Percentiles rank a stretch among this genome's conserved stretches.
Evolutionary conservation across 1,140 invertebrate species (phyloP).

Genomic region (Colletes gigas): DNA sequence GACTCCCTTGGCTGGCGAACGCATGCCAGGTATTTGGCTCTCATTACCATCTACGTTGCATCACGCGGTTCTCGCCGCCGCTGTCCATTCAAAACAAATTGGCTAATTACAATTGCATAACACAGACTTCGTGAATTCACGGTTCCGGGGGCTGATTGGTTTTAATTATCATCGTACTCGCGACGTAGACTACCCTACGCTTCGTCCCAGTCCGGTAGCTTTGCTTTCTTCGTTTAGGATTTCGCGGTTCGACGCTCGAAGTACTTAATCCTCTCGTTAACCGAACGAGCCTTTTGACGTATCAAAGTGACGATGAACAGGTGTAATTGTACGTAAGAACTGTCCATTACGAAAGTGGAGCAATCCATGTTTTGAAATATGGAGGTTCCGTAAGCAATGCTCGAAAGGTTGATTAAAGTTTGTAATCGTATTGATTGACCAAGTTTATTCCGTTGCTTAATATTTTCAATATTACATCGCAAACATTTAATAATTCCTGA

Average conservation of each 20-base stretch:
- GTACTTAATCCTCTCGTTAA: background rate
- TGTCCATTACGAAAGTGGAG: too few relatives aligned
- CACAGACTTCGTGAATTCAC: background rate
- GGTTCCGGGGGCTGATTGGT: background rate
- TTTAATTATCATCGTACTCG: background rate
- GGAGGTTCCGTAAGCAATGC: too few relatives aligned
- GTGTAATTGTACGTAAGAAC: too few relatives aligned
- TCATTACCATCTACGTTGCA: constrained; percentile 46
- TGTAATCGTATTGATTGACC: too few relatives aligned
- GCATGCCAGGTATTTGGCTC: constrained; percentile 42
- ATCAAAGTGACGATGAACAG: too few relatives aligned
- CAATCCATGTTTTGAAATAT: too few relatives aligned
- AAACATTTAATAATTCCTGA: too few relatives aligned
- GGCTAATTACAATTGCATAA: constrained; percentile 51
- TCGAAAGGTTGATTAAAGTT: too few relatives aligned
- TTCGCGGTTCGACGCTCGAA: background rate
- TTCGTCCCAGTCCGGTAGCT: too few relatives aligned
- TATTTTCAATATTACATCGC: too few relatives aligned
- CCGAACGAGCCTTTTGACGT: too few relatives aligned
- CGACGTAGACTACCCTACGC: background rate
- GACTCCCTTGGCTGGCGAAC: constrained; percentile 22
- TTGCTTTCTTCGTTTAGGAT: background rate
- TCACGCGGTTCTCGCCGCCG: background rate
- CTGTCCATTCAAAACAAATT: constrained; percentile 45
- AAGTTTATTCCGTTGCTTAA: too few relatives aligned